Base-by-base conservation (phyloP, 2,888 invertebrate genomes). In the Pristionchus mayeri region DNA sequence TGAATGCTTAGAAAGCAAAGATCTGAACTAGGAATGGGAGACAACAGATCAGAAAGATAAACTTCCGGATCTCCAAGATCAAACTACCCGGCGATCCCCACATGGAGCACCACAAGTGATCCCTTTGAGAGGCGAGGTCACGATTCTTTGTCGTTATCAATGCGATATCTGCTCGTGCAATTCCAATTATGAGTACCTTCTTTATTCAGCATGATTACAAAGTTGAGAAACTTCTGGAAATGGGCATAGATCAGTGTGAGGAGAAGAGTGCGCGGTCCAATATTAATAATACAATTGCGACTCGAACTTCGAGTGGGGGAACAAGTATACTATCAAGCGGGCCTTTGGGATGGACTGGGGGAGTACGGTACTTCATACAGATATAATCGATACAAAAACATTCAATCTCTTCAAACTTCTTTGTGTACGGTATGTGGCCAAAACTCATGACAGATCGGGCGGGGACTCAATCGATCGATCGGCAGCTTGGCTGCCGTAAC, bases 181-280 rank as follows among this genome's bases (percentile, higher is more conserved):
- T 18, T 0, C 63, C 44, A 13, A 24, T 63, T 63, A 63, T 7
- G 63, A 63, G 63, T 63, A 63, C 63, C 63, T 63, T 44, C 71
- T 71, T 71, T 71, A 71, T 71, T 71, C 71, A 71, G 71, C 71
- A 24, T 71, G 71, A 71, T 71, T 71, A 71, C 11, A 71, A 71
- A 44, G 71, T 71, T 71, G 71, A 71, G 24, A 71, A 71, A 71
- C 71, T 71, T 34, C 40, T n/a, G 40, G 40, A 71, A 71, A 71
- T 24, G 40, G n/a, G 71, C 71, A 71, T 71, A 71, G 71, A 71
- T 71, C 71, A 71, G 71, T 18, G 71, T 71, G 71, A 44, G 44
- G 40, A 44, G 40, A 9, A 9, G 40, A 44, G 13, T 21, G 37
- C 11, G 37, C n/a, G 40, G 40, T 71, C 63, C 63, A 24, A 34